These are phyloP conservation scores for Megamerina dolium DNA, from an alignment of 2,888 invertebrate species.

Conservation along the genomic window DNA sequence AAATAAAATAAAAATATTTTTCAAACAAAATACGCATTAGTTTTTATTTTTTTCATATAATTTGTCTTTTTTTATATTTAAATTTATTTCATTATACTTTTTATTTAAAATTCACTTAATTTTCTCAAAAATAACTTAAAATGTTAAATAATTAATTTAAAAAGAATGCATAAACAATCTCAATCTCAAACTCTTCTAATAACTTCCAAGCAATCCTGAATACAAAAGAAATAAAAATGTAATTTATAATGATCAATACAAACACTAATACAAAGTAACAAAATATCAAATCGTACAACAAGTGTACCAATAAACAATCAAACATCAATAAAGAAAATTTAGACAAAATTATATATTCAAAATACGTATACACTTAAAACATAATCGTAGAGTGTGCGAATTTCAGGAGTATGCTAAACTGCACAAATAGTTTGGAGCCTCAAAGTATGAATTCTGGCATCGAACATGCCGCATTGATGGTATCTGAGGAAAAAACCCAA, in stretches of 20 bases:
- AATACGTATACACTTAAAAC: conserved; percentile 51
- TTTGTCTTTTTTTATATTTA: not conserved
- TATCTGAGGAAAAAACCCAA: conserved; percentile 71
- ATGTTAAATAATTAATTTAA: not conserved
- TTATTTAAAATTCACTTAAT: conserved; percentile 10
- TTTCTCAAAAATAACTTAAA: conserved; percentile 9
- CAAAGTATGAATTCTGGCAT: conserved; percentile 71
- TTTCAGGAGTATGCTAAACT: conserved; percentile 91
- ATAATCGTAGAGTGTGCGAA: conserved; percentile 55
- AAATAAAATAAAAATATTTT: too few species aligned
- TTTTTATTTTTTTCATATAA: not conserved
- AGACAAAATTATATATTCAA: conserved; percentile 30
- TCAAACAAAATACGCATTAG: too few species aligned
- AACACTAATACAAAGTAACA: not conserved
- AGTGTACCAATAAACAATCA: conserved; percentile 7
- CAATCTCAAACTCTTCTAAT: conserved; percentile 28
- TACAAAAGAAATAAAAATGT: not conserved
- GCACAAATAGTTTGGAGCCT: conserved; percentile 87
- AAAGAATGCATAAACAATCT: not conserved
- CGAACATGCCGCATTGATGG: conserved; percentile 71
- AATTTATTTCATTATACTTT: not conserved
- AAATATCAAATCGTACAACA: conserved; percentile 8
- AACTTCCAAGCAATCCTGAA: conserved; percentile 30
- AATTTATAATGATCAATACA: not conserved
- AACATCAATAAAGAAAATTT: conserved; percentile 17